Percentiles rank a stretch among this genome's conserved stretches.
Conservation (phyloP, 2,797 vertebrate species). For the Hydrophis major region DNA sequence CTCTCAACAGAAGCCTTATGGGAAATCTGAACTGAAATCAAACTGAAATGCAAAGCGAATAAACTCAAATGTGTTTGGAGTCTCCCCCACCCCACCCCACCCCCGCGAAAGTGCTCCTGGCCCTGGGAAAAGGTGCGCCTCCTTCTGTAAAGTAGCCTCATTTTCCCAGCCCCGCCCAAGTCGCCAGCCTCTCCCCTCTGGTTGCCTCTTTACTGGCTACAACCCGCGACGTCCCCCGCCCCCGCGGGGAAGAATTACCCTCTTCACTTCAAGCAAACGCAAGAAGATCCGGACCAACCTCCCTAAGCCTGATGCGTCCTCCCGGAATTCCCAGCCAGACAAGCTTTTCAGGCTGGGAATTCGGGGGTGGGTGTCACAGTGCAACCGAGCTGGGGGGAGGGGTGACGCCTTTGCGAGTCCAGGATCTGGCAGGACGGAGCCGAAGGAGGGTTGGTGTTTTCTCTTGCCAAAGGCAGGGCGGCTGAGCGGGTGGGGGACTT, state of each 20-base stretch:
- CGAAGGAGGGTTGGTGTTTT: not conserved
- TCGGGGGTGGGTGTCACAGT: not conserved
- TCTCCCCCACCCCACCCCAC: not conserved
- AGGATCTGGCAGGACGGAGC: not conserved
- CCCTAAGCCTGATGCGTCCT: not conserved
- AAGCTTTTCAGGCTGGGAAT: not conserved
- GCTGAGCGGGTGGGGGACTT: not conserved
- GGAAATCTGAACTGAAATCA: not conserved
- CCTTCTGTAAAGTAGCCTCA: not conserved
- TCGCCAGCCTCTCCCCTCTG: not conserved
- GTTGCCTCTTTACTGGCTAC: not conserved
- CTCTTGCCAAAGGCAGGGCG: not conserved
- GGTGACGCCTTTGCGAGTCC: not conserved
- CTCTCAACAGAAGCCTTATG: not conserved
- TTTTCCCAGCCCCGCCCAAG: not conserved
- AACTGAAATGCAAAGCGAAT: not conserved
- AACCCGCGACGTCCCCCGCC: not conserved
- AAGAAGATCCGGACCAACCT: not conserved
- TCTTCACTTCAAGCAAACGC: not conserved
- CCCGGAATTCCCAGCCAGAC: not conserved
- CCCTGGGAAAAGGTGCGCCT: not conserved
- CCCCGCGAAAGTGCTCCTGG: too few relatives aligned
- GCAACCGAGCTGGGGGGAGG: not conserved
- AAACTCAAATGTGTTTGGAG: not conserved
- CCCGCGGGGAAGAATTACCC: not conserved